Percentiles rank a stretch among this genome's conserved stretches.
Conservation (phyloP, 2,888 invertebrate species). For the Azorinus chamasolen region DNA sequence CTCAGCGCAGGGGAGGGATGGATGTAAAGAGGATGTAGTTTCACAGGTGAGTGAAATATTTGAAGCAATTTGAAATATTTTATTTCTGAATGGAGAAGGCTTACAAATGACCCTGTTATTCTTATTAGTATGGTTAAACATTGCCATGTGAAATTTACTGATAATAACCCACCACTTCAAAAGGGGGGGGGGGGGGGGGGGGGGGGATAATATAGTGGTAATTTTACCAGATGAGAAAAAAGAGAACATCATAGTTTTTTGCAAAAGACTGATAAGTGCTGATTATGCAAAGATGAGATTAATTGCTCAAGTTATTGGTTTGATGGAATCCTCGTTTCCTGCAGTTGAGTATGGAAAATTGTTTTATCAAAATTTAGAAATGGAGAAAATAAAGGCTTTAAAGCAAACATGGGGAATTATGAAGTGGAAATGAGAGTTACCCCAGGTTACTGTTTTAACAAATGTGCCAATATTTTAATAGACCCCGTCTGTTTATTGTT, state of each 20-base stretch:
- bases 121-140: too few species aligned
- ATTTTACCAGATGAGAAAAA: slow-evolving; percentile 9
- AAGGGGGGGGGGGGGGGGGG: too few species aligned
- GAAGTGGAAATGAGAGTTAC: slow-evolving; percentile 11
- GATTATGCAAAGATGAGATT: not conserved
- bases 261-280: not conserved
- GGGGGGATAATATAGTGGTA: slow-evolving; percentile 14
- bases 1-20: not conserved
- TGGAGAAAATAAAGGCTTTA: slow-evolving; percentile 13
- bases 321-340: slow-evolving; percentile 18
- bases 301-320: slow-evolving; percentile 18
- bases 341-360: slow-evolving; percentile 37
- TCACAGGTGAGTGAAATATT: not conserved
- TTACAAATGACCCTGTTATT: too few species aligned
- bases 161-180: too few species aligned
- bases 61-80: too few species aligned
- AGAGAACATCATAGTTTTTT: not conserved
- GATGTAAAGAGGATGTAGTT: too few species aligned
- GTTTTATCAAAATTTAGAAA: slow-evolving; percentile 18
- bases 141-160: too few species aligned
- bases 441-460: too few species aligned
- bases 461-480: too few species aligned
- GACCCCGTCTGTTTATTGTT: slow-evolving; percentile 12
- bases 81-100: too few species aligned
- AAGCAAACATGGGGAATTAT: slow-evolving; percentile 6